These are phyloP conservation scores for Calliphora vomitoria DNA, from an alignment of 2,888 invertebrate species.

Conservation along the genomic window DNA sequence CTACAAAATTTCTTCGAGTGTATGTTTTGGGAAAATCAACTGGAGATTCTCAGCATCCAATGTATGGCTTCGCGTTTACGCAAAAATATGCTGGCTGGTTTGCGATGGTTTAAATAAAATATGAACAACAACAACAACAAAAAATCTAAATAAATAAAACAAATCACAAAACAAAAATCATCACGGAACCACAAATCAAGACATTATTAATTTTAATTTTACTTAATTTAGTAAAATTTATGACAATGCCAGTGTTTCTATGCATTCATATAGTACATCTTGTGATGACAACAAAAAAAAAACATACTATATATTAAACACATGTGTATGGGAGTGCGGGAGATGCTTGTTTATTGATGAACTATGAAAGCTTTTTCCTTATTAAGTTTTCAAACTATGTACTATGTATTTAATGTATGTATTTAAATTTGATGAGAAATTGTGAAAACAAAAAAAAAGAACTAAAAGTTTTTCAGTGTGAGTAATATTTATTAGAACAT, in stretches of 20 bases:
- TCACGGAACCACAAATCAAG: constrained; percentile 72
- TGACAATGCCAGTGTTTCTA: constrained; percentile 69
- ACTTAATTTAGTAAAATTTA: constrained; percentile 77
- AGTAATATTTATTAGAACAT: background rate
- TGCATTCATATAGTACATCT: constrained; percentile 21
- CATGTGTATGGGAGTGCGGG: background rate
- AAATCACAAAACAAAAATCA: constrained; percentile 67
- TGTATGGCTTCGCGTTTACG: constrained; percentile 38
- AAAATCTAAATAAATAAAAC: constrained; percentile 37
- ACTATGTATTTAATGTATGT: no score
- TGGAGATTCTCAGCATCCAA: constrained; percentile 38
- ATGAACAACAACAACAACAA: constrained; percentile 22
- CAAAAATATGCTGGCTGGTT: constrained; percentile 72
- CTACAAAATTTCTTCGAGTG: constrained; percentile 27
- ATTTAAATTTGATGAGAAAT: constrained; percentile 61
- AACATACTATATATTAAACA: background rate
- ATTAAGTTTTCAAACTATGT: constrained; percentile 63
- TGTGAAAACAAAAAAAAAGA: constrained; percentile 44
- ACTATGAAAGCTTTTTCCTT: constrained; percentile 72
- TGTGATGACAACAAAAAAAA: constrained; percentile 25
- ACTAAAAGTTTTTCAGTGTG: background rate
- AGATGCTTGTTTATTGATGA: constrained; percentile 64
- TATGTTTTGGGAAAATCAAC: constrained; percentile 27
- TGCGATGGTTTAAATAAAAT: constrained; percentile 42
- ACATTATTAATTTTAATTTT: constrained; percentile 76